A percentile compares a stretch with the other conserved stretches of the same genome.
Evolutionary conservation across 1,140 invertebrate species (phyloP).

Genomic region (Trichonephila inaurata): DNA sequence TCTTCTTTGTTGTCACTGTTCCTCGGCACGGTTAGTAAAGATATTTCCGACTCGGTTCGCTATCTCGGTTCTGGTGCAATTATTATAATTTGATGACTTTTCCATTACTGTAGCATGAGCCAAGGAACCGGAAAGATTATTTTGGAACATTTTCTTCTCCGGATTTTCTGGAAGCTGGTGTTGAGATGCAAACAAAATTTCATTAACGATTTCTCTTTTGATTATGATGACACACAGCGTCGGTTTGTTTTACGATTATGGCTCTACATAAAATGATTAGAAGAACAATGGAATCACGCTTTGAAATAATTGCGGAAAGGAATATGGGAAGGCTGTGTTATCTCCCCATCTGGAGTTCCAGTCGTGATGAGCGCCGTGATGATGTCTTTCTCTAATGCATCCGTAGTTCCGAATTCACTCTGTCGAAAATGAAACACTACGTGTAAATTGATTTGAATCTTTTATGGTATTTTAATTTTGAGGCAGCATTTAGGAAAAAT

Average conservation of each 20-base stretch:
- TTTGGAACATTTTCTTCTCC: slow-evolving; percentile 24
- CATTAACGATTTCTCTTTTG: slow-evolving; percentile 45
- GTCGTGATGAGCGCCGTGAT: neutral
- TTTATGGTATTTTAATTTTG: neutral
- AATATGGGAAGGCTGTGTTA: neutral
- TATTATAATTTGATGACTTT: slow-evolving; percentile 59
- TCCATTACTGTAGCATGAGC: slow-evolving; percentile 4
- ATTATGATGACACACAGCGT: neutral
- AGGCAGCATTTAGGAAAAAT: neutral
- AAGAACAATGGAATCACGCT: neutral
- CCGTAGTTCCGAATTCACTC: neutral
- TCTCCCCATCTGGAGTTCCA: neutral
- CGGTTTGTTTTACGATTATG: slow-evolving; percentile 61
- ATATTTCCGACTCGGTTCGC: neutral
- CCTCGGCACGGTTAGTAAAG: neutral
- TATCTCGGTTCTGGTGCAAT: slow-evolving; percentile 25
- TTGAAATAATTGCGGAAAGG: neutral
- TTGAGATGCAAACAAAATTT: slow-evolving; percentile 51
- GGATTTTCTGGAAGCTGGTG: neutral
- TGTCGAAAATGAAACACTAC: neutral
- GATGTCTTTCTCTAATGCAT: slow-evolving; percentile 17
- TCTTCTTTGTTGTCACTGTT: slow-evolving; percentile 12
- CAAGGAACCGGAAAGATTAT: slow-evolving; percentile 61
- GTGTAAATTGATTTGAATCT: neutral
- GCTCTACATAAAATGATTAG: neutral